Conservation (phyloP, 2,797 vertebrate species). For the Danio choprae region DNA sequence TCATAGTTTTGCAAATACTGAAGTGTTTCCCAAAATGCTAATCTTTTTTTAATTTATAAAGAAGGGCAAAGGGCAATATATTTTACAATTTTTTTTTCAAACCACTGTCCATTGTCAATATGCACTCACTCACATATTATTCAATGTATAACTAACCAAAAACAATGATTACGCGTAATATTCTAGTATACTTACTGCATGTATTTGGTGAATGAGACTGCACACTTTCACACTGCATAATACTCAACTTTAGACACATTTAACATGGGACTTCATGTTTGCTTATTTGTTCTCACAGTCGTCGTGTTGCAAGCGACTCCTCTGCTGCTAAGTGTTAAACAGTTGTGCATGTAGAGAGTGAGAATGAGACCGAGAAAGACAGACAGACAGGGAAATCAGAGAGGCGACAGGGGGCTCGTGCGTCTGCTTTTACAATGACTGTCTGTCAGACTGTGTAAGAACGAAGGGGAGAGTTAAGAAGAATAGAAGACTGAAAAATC, state of each 20-base stretch:
- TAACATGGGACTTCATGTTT: slow-evolving; percentile 19
- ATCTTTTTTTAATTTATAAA: too few relatives aligned
- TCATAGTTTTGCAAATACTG: too few relatives aligned
- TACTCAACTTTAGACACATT: not conserved
- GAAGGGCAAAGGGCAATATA: too few relatives aligned
- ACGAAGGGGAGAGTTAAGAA: slow-evolving; percentile 43
- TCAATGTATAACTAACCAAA: too few relatives aligned
- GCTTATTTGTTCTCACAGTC: slow-evolving; percentile 20
- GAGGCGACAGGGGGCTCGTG: slow-evolving; percentile 59
- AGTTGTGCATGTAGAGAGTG: slow-evolving; percentile 30
- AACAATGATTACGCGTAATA: not conserved
- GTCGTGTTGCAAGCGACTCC: slow-evolving; percentile 5
- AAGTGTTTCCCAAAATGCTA: too few relatives aligned
- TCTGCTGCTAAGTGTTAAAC: slow-evolving; percentile 37
- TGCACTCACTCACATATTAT: too few relatives aligned
- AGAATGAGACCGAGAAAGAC: slow-evolving; percentile 33
- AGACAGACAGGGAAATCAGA: slow-evolving; percentile 56
- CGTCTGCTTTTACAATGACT: slow-evolving; percentile 78
- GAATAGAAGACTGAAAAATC: slow-evolving; percentile 75
- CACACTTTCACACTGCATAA: not conserved
- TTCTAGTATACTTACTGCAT: not conserved
- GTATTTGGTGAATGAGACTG: not conserved
- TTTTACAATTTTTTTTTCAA: too few relatives aligned
- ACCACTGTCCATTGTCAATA: too few relatives aligned
- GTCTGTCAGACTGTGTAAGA: slow-evolving; percentile 78